Percentiles rank a stretch among this genome's conserved stretches.
Evolutionary conservation across 2,888 invertebrate genomes (phyloP).

Genomic region (Spodoptera picta): DNA sequence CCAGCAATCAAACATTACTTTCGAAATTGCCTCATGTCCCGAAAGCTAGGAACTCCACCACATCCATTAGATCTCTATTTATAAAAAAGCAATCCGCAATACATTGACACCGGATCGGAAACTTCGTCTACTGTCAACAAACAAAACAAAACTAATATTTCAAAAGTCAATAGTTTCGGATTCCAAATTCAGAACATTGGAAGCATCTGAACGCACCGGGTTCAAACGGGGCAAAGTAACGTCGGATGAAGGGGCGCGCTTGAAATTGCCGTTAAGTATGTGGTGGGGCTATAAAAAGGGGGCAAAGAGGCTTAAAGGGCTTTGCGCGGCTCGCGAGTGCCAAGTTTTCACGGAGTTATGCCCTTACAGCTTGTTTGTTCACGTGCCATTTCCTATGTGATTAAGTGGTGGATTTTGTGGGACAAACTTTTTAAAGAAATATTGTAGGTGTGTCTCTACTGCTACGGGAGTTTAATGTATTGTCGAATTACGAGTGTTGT

Average conservation of each 20-base stretch:
- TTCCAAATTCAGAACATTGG: conserved; percentile 51
- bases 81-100: conserved; percentile 35
- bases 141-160: conserved; percentile 60
- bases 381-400: conserved; percentile 78
- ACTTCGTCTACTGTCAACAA: conserved; percentile 44
- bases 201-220: conserved; percentile 32
- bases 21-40: not conserved
- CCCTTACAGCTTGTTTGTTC: conserved; percentile 76
- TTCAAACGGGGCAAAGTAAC: conserved; percentile 65
- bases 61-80: conserved; percentile 23
- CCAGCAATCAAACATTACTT: too few species aligned
- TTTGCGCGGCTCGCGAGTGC: conserved; percentile 75
- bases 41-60: conserved; percentile 10
- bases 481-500: conserved; percentile 4
- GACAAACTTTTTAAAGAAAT: conserved; percentile 61
- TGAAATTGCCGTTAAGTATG: conserved; percentile 84
- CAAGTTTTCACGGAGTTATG: conserved; percentile 77
- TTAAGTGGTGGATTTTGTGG: conserved; percentile 75
- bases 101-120: conserved; percentile 42
- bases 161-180: conserved; percentile 58
- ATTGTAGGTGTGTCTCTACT: conserved; percentile 24
- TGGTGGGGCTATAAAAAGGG: conserved; percentile 81
- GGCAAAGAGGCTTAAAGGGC: conserved; percentile 82
- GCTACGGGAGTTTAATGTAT: conserved; percentile 22
- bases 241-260: conserved; percentile 73